Percentiles rank a stretch among this genome's conserved stretches.
Evolutionary conservation across 1,140 invertebrate genomes (phyloP).

Genomic region (Agrypnia vestita): DNA sequence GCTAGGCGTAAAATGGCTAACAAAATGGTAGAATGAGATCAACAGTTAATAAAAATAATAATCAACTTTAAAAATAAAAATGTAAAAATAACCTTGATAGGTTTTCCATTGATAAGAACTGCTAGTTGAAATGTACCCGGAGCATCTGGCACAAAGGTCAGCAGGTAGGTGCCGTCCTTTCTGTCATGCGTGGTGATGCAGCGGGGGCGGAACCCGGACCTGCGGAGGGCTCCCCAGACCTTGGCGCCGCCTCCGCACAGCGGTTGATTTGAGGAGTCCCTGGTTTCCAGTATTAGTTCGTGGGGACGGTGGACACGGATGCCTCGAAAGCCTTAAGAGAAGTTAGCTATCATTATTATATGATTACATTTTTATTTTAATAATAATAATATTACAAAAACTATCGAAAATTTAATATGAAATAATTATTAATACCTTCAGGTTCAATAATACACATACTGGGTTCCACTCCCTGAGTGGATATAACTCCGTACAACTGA

Average conservation of each 20-base stretch:
- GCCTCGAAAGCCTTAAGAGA: conserved; percentile 72
- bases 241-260: conserved; percentile 68
- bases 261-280: conserved; percentile 65
- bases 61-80: no score
- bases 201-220: conserved; percentile 69
- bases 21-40: no score
- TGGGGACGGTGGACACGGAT: conserved; percentile 71
- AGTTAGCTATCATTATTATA: conserved; percentile 56
- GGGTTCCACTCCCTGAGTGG: conserved; percentile 75
- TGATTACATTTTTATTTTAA: conserved; percentile 8
- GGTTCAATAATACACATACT: conserved; percentile 71
- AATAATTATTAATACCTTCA: no score
- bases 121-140: conserved; percentile 76
- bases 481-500: conserved; percentile 72
- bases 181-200: conserved; percentile 74
- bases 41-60: no score
- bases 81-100: conserved; percentile 72
- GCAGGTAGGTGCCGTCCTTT: conserved; percentile 76
- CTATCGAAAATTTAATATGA: conserved; percentile 8
- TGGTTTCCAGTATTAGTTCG: conserved; percentile 66
- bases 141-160: conserved; percentile 75
- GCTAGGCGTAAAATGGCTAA: no score
- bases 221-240: conserved; percentile 63
- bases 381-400: conserved; percentile 44
- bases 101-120: conserved; percentile 76